Conservation (phyloP, 2,888 invertebrate species). For the Blera fallax region DNA sequence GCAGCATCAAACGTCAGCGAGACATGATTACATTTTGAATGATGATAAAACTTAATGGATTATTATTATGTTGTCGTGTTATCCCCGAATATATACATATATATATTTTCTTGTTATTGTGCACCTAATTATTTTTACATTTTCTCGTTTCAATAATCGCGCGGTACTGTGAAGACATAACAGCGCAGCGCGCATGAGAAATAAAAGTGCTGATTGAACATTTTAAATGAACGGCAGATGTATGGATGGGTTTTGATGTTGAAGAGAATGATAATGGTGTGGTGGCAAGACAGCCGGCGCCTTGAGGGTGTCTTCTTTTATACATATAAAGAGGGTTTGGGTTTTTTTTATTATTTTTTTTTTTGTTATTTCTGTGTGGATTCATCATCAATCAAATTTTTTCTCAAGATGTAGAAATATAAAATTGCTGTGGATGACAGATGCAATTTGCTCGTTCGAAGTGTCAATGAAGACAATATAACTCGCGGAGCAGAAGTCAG, state of each 20-base stretch:
- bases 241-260: slow-evolving; percentile 17
- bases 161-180: neutral
- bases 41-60: slow-evolving; percentile 70
- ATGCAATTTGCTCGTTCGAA: slow-evolving; percentile 51
- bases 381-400: slow-evolving; percentile 60
- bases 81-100: slow-evolving; percentile 29
- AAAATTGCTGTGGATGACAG: slow-evolving; percentile 49
- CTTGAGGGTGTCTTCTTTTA: slow-evolving; percentile 37
- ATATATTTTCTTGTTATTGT: slow-evolving; percentile 17
- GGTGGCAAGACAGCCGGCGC: slow-evolving; percentile 54
- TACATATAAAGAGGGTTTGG: neutral
- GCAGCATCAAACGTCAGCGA: slow-evolving; percentile 30
- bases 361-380: neutral
- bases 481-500: slow-evolving; percentile 13
- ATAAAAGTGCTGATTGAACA: slow-evolving; percentile 63
- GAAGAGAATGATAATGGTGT: neutral
- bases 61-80: slow-evolving; percentile 69
- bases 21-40: slow-evolving; percentile 66
- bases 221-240: slow-evolving; percentile 62
- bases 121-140: slow-evolving; percentile 58
- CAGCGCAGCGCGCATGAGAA: neutral
- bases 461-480: slow-evolving; percentile 59
- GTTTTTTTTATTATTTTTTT: neutral
- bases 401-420: slow-evolving; percentile 13
- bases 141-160: slow-evolving; percentile 10